These are phyloP conservation scores for Cotesia congregata DNA, from an alignment of 2,888 invertebrate genomes.

Conservation along the genomic window DNA sequence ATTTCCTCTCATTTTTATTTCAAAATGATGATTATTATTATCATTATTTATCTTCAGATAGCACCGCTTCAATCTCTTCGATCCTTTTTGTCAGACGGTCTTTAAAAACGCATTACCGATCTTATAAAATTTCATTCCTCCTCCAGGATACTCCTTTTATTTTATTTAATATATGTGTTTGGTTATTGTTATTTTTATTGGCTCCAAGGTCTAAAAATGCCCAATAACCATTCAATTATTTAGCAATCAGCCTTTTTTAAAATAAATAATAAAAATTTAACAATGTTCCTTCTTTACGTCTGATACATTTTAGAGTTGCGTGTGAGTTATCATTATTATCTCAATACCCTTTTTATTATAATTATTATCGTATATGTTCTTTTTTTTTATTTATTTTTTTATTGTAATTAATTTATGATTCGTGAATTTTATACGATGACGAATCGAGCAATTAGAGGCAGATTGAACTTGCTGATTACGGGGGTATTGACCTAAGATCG, in stretches of 20 bases:
- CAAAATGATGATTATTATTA: neutral
- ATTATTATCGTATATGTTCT: neutral
- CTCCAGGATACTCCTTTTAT: constrained; percentile 22
- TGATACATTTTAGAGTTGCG: neutral
- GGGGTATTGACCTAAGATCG: neutral
- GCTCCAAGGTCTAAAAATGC: neutral
- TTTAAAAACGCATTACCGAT: constrained; percentile 70
- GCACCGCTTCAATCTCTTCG: neutral
- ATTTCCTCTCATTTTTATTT: neutral
- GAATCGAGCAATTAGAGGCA: constrained; percentile 70
- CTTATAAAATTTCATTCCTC: constrained; percentile 49
- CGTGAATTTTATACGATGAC: constrained; percentile 57
- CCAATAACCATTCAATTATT: constrained; percentile 1
- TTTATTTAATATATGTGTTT: constrained; percentile 12
- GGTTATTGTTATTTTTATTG: neutral
- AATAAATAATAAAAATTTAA: too few relatives aligned
- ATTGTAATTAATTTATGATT: constrained; percentile 30
- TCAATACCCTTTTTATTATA: neutral
- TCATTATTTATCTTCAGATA: constrained; percentile 24
- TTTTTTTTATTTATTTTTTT: constrained; percentile 29
- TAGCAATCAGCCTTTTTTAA: neutral
- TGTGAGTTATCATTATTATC: neutral
- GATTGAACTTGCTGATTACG: constrained; percentile 56
- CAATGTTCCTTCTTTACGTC: neutral
- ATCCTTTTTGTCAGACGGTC: constrained; percentile 56